Base-by-base conservation (phyloP, 2,113 vertebrate genomes). In the Ammodytes dubius region DNA sequence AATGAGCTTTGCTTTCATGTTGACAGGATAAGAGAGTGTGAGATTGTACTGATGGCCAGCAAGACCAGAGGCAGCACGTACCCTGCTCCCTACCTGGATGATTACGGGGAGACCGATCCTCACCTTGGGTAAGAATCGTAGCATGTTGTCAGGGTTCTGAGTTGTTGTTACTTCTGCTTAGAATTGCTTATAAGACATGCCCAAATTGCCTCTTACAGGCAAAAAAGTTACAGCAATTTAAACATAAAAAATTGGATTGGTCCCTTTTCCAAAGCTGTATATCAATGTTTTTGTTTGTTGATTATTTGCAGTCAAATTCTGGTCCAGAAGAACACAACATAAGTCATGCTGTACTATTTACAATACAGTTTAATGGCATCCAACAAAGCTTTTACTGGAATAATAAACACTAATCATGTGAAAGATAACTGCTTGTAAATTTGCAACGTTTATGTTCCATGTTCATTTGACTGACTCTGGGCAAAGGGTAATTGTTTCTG, bases 101-200 rank as follows among this genome's bases (percentile, higher is more conserved):
- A 99, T 89, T 99, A 99, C 77, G 98, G 98, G 88, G 98, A 99
- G 94, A 99, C 98, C 42, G 98, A 99, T 86, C 98, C 97, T 79
- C 96, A 95, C 60, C 95, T 99, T 13, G 94, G 92, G 98, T 99
- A 96, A 96, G 95, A 90, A 60, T 17, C 9, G 14, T 2, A 6
- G 15, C 40, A 49, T 50, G 0, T 61, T 17, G 9, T 39, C 8
- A 10, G 35, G 4, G n/a, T 49, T 14, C 10, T 52, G 12, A 57
- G 19, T 39, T 59, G 6, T 47, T 65, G 5, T 13, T 4, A 19
- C 39, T 76, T 71, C 15, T 53, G 27, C 60, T 59, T 35, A 40
- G 5, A 74, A 45, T 5, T 74, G n/a, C 37, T 59, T 59, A 37
- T 68, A 14, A 61, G 15, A 19, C 19, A 45, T 52, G 46, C 7